Percentiles rank a stretch among this genome's conserved stretches.
phyloP scores from a whole-genome alignment of 2,113 vertebrate species.

The Nesospiza acunhae region DNA sequence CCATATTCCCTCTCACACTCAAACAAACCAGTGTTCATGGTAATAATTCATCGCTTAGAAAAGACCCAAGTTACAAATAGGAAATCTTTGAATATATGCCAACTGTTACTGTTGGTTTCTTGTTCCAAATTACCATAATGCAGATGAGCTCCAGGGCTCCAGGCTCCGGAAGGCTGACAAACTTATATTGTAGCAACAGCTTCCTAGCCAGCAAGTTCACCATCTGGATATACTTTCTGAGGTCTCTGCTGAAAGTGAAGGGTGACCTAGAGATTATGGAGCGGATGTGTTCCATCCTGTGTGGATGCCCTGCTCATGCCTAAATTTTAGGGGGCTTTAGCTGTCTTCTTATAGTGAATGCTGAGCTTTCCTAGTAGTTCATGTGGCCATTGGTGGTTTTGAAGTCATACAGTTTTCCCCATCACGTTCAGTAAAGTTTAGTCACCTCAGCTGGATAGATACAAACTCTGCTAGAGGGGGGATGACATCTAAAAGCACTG shows the following conservation, averaged over 20 bases:
- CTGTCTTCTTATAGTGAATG: background rate
- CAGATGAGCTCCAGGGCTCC: conserved; percentile 35
- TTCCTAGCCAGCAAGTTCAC: background rate
- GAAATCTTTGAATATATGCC: conserved; percentile 45
- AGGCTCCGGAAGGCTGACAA: conserved; percentile 4
- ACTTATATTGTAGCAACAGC: background rate
- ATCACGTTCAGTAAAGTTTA: background rate
- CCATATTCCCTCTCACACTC: conserved; percentile 5
- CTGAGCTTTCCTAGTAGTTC: background rate
- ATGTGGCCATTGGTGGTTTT: background rate
- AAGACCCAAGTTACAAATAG: conserved; percentile 38
- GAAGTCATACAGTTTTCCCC: background rate
- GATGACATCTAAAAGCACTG: background rate
- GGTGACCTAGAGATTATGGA: background rate
- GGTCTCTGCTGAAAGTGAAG: background rate
- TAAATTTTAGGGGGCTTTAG: background rate
- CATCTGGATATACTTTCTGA: background rate
- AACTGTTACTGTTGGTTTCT: conserved; percentile 32
- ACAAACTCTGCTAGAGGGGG: background rate
- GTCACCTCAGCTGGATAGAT: background rate
- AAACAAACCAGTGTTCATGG: conserved; percentile 13
- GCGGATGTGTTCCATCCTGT: background rate
- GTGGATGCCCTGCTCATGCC: background rate
- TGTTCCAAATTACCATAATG: conserved; percentile 45
- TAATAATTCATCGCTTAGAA: conserved; percentile 28